phyloP scores from a whole-genome alignment of 2,113 vertebrate genomes.

The Platichthys flesus region DNA sequence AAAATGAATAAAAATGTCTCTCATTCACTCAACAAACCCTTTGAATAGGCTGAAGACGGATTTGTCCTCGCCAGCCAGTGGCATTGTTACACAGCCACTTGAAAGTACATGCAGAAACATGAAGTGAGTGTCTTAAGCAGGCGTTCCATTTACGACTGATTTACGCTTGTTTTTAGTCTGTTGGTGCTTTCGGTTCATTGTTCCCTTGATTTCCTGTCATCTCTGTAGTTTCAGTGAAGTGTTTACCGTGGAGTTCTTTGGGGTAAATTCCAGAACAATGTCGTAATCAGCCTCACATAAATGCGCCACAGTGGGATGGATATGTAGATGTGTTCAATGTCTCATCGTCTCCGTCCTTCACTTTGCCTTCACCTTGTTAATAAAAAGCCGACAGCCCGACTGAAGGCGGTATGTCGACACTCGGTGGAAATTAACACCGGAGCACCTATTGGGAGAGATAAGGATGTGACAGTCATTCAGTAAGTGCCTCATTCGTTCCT shows the following conservation, averaged over 20 bases:
- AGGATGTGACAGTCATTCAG: slow-evolving; percentile 50
- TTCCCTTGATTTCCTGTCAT: slow-evolving; percentile 22
- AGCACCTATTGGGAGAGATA: slow-evolving; percentile 49
- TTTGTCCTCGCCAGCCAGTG: slow-evolving; percentile 30
- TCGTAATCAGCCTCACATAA: slow-evolving; percentile 19
- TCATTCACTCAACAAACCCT: slow-evolving; percentile 28
- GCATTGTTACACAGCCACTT: slow-evolving; percentile 22
- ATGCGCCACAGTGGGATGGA: neutral
- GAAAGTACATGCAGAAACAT: slow-evolving; percentile 2
- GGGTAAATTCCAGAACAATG: slow-evolving; percentile 29
- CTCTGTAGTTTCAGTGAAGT: slow-evolving; percentile 19
- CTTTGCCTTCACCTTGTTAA: slow-evolving; percentile 46
- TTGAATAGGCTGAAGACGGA: slow-evolving; percentile 26
- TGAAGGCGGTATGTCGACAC: slow-evolving; percentile 54
- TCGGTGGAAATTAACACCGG: slow-evolving; percentile 61
- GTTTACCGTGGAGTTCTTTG: slow-evolving; percentile 1
- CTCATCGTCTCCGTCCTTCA: slow-evolving; percentile 36
- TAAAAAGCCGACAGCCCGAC: slow-evolving; percentile 56
- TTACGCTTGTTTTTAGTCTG: slow-evolving; percentile 8
- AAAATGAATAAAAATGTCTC: no score
- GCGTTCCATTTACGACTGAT: slow-evolving; percentile 4
- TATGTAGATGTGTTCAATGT: slow-evolving; percentile 10
- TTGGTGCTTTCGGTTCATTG: neutral
- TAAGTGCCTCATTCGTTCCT: slow-evolving; percentile 51
- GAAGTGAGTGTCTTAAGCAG: slow-evolving; percentile 5